These are phyloP conservation scores for Himalopsyche tibetana DNA, from an alignment of 2,888 invertebrate genomes.

Conservation along the genomic window DNA sequence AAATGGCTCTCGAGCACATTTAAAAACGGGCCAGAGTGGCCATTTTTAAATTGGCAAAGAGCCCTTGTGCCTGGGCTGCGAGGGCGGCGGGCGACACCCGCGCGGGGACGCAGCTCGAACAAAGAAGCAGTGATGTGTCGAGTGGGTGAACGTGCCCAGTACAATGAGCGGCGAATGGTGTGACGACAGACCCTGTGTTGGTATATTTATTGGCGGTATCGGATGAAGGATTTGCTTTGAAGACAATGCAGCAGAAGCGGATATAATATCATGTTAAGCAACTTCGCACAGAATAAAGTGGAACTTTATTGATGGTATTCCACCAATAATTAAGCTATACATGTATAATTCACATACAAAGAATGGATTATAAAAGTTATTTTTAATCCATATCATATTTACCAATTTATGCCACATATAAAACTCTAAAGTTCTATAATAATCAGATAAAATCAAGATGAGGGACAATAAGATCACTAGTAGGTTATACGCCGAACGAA, in stretches of 20 bases:
- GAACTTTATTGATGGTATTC: too few species aligned
- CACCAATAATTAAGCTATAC: too few species aligned
- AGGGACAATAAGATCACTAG: too few species aligned
- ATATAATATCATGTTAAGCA: too few species aligned
- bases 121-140: constrained; percentile 14
- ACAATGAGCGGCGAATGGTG: constrained; percentile 19
- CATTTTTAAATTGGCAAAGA: constrained; percentile 28
- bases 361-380: too few species aligned
- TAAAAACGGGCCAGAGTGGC: constrained; percentile 30
- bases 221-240: constrained; percentile 1
- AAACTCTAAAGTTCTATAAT: too few species aligned
- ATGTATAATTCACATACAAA: too few species aligned
- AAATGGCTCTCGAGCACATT: constrained; percentile 26
- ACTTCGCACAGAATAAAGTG: too few species aligned
- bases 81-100: not conserved
- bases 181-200: not conserved
- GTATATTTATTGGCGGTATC: constrained; percentile 2
- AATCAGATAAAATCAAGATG: too few species aligned
- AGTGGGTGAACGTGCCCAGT: not conserved
- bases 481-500: too few species aligned
- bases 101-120: not conserved
- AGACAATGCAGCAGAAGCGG: not conserved
- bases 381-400: too few species aligned
- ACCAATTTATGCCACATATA: too few species aligned
- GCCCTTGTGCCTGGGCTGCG: not conserved